Base-by-base conservation (phyloP, 2,797 vertebrate genomes). In the Danio choprae region DNA sequence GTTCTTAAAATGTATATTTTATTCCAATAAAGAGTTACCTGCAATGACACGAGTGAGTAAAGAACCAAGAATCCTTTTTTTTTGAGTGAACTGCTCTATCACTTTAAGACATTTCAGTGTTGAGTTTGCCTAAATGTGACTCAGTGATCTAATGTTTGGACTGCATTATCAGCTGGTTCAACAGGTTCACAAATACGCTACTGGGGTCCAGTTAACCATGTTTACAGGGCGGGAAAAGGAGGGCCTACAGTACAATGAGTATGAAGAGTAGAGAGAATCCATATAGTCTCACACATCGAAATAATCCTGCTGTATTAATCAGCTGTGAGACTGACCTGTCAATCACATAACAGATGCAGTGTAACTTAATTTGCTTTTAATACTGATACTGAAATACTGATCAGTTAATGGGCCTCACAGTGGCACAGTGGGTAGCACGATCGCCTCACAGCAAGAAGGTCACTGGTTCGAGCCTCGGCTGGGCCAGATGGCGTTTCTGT, bases 161-260 rank as follows among this genome's bases (percentile, higher is more conserved):
- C 18, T 63, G n/a, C 22, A 63, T 5, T 51, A 16, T 70, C 59
- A 38, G 20, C n/a, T 11, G 18, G 48, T 79, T 80, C 20, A 73
- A 10, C 48, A 40, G 59, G 77, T 80, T 80, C 41, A 58, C 4
- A 3, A 53, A 41, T 43, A 41, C 18, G 69, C 44, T n/a, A 22
- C 3, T 68, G n/a, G 67, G 41, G 16, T 50, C 29, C 5, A 70
- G 36, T 41, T 50, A 79, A 70, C 44, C 2, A 12, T 79, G 13
- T 79, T 71, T 79, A 44, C 7, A 72, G 48, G 9, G 53, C 46
- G 15, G 2, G 11, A 50, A 55, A 44, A 51, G 15, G 18, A 50
- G 53, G 12, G 20, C n/a, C 50, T 43, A 51, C 29, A 50, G 6
- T 20, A 40, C 16, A 15, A 13, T 51, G 58, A 20, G 22, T n/a